Percentiles rank a stretch among this genome's conserved stretches.
These are phyloP conservation scores for Tenthredo scrophulariae DNA, from an alignment of 2,888 invertebrate genomes.

Conservation along the genomic window DNA sequence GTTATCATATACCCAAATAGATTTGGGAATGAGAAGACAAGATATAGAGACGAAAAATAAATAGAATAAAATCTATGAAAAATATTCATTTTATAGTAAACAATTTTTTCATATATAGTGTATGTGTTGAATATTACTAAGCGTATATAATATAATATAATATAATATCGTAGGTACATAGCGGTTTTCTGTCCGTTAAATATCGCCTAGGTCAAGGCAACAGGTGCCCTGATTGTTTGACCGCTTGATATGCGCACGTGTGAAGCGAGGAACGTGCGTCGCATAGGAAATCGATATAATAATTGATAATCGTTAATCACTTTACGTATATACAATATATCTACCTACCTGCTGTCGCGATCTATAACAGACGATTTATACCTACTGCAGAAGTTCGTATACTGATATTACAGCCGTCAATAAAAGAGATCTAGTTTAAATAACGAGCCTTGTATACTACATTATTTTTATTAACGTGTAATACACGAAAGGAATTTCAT, in stretches of 20 bases:
- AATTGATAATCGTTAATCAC: slow-evolving; percentile 11
- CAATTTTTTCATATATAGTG: background rate
- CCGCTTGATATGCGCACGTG: slow-evolving; percentile 20
- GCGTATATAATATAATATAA: too few species aligned
- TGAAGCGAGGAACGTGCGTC: slow-evolving; percentile 26
- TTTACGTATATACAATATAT: background rate
- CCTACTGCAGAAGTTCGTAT: background rate
- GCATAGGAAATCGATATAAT: slow-evolving; percentile 4
- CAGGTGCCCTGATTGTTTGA: slow-evolving; percentile 18
- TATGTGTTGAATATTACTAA: too few species aligned
- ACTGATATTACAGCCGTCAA: too few species aligned
- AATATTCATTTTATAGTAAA: background rate
- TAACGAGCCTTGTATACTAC: background rate
- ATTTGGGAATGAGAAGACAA: background rate
- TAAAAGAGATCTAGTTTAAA: too few species aligned
- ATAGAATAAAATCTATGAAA: background rate
- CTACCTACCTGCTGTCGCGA: background rate
- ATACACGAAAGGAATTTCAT: too few species aligned
- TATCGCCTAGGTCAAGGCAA: slow-evolving; percentile 48
- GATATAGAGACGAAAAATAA: background rate
- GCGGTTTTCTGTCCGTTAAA: slow-evolving; percentile 8
- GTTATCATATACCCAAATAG: background rate
- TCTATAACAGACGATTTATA: background rate
- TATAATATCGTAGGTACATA: background rate
- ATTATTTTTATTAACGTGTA: too few species aligned